Conservation (phyloP, 2,797 vertebrate genomes). For the Todus mexicanus region DNA sequence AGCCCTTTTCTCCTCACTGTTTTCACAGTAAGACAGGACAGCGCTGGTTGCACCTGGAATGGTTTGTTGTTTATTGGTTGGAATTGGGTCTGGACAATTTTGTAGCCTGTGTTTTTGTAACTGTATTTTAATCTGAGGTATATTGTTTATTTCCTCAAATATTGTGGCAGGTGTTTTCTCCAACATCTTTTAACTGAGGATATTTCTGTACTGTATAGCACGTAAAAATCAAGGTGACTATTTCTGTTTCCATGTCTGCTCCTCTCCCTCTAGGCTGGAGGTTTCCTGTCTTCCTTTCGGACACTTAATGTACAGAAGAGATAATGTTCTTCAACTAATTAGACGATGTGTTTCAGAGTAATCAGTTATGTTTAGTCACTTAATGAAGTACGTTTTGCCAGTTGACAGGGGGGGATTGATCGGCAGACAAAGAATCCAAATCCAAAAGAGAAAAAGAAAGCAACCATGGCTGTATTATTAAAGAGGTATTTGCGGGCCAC, state of each 20-base stretch:
- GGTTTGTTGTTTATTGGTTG: not conserved
- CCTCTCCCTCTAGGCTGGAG: not conserved
- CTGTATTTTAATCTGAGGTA: not conserved
- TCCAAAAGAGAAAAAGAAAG: not conserved
- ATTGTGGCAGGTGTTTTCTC: not conserved
- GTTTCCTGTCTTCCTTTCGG: constrained; percentile 4
- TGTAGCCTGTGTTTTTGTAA: not conserved
- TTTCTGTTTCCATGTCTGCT: not conserved
- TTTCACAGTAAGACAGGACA: not conserved
- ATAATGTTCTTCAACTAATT: not conserved
- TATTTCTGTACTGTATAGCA: not conserved
- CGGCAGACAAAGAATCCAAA: not conserved
- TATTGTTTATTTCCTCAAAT: not conserved
- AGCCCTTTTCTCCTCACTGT: not conserved
- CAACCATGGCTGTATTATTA: not conserved
- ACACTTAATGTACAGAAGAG: not conserved
- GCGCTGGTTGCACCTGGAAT: fast-evolving
- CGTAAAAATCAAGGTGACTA: not conserved
- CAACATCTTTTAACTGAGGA: not conserved
- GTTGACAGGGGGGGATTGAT: not conserved
- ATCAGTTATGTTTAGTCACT: constrained; percentile 26
- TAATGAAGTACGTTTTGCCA: constrained; percentile 29
- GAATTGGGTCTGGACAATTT: not conserved
- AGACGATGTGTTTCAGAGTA: not conserved
- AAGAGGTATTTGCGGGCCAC: not conserved